Evolutionary conservation across 2,888 invertebrate species (phyloP).

Genomic region (Drosophila austrosaltans): DNA sequence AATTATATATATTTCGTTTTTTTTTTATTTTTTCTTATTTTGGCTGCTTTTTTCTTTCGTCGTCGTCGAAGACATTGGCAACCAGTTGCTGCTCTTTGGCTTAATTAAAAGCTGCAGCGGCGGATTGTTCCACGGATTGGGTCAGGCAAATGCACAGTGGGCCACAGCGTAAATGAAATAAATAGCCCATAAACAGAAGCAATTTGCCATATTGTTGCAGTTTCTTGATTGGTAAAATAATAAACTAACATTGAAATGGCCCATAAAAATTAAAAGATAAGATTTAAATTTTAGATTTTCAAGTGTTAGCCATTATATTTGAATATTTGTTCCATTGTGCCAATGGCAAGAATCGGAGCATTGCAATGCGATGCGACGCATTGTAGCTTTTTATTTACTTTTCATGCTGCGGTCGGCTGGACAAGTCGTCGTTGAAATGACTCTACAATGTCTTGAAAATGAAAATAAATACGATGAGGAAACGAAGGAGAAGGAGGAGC

Average conservation of each 20-base stretch:
- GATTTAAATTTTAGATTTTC: too few relatives aligned
- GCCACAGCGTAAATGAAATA: slow-evolving; percentile 1
- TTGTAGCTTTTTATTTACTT: slow-evolving; percentile 69
- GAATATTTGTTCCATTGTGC: slow-evolving; percentile 31
- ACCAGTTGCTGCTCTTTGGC: slow-evolving; percentile 79
- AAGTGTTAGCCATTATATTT: slow-evolving; percentile 16
- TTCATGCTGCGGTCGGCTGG: slow-evolving; percentile 68
- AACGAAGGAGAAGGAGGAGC: not conserved
- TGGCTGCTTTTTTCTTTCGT: slow-evolving; percentile 14
- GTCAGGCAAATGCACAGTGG: slow-evolving; percentile 32
- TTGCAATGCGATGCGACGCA: slow-evolving; percentile 35
- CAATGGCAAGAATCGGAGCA: slow-evolving; percentile 34
- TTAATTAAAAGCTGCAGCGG: slow-evolving; percentile 77
- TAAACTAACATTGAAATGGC: too few relatives aligned
- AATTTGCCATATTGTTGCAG: too few relatives aligned
- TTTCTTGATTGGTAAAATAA: too few relatives aligned
- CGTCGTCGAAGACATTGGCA: slow-evolving; percentile 48
- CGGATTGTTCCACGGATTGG: slow-evolving; percentile 75
- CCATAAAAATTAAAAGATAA: too few relatives aligned
- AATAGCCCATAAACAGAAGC: too few relatives aligned
- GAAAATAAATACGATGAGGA: slow-evolving; percentile 76
- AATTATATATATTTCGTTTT: slow-evolving; percentile 61
- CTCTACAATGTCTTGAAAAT: slow-evolving; percentile 79
- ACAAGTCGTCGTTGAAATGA: slow-evolving; percentile 76
- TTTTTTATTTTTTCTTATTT: slow-evolving; percentile 16